Evolutionary conservation across 2,113 vertebrate genomes (phyloP), one percentile per base, ranked within the genome.

Genomic region (Solea solea): DNA sequence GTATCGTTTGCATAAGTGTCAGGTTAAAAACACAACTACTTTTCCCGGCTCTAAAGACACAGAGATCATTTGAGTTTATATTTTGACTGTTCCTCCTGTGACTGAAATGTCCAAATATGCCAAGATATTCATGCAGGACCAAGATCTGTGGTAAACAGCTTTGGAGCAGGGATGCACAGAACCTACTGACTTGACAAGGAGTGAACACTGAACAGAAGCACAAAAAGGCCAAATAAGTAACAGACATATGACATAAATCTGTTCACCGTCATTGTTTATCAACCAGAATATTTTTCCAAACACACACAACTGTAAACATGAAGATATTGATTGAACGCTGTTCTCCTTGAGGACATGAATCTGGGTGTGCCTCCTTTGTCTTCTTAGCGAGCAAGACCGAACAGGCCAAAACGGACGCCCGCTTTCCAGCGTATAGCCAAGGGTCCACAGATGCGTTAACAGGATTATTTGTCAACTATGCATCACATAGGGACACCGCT

Each of bases 381-480:
- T 45, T 5, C 34, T 61, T 10, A 5, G 69, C 74, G 52, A 21
- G 41, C 16, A 21, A 55, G 68, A 60, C 82, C 44, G 69, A 84
- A 76, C 44, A 58, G 39, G 54, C 68, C 72, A 54, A 72, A 80
- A 64, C 53, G 40, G 5, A 25, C 13, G 1, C 49, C 40, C 11
- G n/a, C 48, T 51, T 54, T 54, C 49, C 3, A 0, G 15, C 28
- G 34, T 9, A 55, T 8, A 51, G 50, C 64, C 69, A 39, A 41
- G 74, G 75, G 16, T 46, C 54, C 48, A 21, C 59, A 39, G 69
- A 72, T 40, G 72, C 65, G 61, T 74, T 82, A 86, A 85, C 74
- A 78, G 64, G 86, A 89, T 81, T 86, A 79, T 78, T 82, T 78
- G 80, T 82, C 79, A 80, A 83, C 86, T 83, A 72, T 88, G 85